Conservation (phyloP, 2,113 vertebrate genomes). For the Ornithorhynchus anatinus region DNA sequence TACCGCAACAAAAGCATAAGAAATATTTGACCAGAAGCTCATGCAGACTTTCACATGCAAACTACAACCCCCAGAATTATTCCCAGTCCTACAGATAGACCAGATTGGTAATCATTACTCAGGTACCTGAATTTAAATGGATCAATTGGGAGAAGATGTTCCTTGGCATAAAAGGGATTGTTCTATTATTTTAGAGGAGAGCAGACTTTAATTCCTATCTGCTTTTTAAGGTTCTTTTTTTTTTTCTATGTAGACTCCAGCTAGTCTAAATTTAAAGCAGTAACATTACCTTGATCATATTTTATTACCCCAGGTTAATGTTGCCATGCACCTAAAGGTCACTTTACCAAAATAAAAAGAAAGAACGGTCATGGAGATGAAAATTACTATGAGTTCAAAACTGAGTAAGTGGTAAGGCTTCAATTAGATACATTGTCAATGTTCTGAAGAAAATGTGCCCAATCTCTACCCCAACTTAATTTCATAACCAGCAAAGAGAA, state of each 20-base stretch:
- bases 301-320: constrained; percentile 31
- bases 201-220: constrained; percentile 52
- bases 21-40: constrained; percentile 64
- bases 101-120: constrained; percentile 26
- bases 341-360: constrained; percentile 48
- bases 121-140: constrained; percentile 56
- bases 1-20: constrained; percentile 48
- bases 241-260: too few species aligned
- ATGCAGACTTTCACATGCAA: constrained; percentile 76
- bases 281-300: fast-evolving
- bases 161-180: constrained; percentile 39
- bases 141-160: constrained; percentile 50
- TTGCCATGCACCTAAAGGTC: constrained; percentile 60
- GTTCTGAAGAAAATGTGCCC: background rate
- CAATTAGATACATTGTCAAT: constrained; percentile 23
- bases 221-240: too few species aligned
- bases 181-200: constrained; percentile 57
- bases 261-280: background rate
- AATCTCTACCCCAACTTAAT: background rate
- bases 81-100: constrained; percentile 49
- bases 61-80: constrained; percentile 21
- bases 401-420: constrained; percentile 4
- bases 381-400: constrained; percentile 39
- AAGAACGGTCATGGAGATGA: constrained; percentile 40
- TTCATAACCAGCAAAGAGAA: constrained; percentile 25